Percentiles rank a stretch among this genome's conserved stretches.
Evolutionary conservation across 2,888 invertebrate genomes (phyloP).

Genomic region (Sesia apiformis): DNA sequence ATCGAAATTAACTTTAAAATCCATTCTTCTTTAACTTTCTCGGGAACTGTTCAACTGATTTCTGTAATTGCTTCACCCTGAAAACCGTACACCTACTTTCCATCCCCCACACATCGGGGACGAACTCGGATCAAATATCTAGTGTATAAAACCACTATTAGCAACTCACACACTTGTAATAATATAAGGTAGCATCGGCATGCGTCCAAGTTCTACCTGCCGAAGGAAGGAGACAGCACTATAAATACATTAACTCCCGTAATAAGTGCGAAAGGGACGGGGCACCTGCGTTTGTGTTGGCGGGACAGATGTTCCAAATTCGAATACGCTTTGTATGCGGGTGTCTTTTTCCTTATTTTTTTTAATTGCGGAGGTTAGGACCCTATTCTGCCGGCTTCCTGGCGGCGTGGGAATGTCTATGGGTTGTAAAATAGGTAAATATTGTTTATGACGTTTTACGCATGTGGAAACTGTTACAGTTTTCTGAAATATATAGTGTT

Average conservation of each 20-base stretch:
- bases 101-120: no score
- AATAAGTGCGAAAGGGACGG: slow-evolving; percentile 17
- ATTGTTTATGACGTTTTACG: no score
- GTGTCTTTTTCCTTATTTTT: slow-evolving; percentile 31
- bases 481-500: no score
- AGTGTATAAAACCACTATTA: no score
- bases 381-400: slow-evolving; percentile 26
- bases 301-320: slow-evolving; percentile 52
- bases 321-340: slow-evolving; percentile 47
- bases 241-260: slow-evolving; percentile 1
- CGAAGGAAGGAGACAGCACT: slow-evolving; percentile 16
- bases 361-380: slow-evolving; percentile 23
- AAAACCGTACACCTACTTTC: no score
- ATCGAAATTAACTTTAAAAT: no score
- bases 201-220: slow-evolving; percentile 23
- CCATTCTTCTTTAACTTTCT: no score
- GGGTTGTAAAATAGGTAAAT: no score
- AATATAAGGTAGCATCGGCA: slow-evolving; percentile 7
- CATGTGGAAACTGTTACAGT: no score
- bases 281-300: slow-evolving; percentile 11
- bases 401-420: slow-evolving; percentile 28
- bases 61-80: no score
- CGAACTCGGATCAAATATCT: no score
- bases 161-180: slow-evolving; percentile 9
- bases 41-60: no score